Base-by-base conservation (phyloP, 2,888 invertebrate genomes). In the Venustoraphidia nigricollis region DNA sequence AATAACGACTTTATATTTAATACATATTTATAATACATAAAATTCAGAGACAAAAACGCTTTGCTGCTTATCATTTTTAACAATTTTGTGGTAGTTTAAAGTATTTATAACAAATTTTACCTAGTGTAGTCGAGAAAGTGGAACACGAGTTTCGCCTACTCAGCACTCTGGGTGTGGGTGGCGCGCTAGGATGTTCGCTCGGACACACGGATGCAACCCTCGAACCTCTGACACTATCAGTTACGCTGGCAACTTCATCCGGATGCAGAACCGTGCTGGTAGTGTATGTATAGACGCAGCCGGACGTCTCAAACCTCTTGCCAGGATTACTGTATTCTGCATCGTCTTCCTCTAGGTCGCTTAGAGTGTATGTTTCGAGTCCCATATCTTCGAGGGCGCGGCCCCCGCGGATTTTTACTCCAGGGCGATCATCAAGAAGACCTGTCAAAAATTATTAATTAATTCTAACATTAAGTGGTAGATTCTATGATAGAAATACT, bases 241-340 rank as follows among this genome's bases (percentile, higher is more conserved):
- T 77, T 9, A 76, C 69, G 52, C 75, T 75, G 49, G 79, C 81
- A 49, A 83, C 83, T 65, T 91, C 91, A 63, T 89, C 89, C 1
- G 92, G 92, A 68, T 92, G 92, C 67, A 89, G 75, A 11, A 93
- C 88, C 51, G 83, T 87, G 62, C 92, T 87, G 61, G 87, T 91
- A 8, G 92, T 93, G 59, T 77, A 86, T 0, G 93, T 93, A 61
- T 84, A 92, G 9, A 90, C 75, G 53, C 86, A 84, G 48, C 80
- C 79, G 10, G 88, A 81, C 51, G 77, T 74, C 55, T 87, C 86
- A 61, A 87, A 81, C 49, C 83, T 74, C 63, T 83, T 81, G 43
- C 83, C 80, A 13, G 83, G 83, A 60, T 77, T 73, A 4, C 67
- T 56, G 65, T 81, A 76, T 57, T 83, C 84, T 46, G 76, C 77